phyloP scores from a whole-genome alignment of 2,113 vertebrate genomes.

The Indicator maculatus region DNA sequence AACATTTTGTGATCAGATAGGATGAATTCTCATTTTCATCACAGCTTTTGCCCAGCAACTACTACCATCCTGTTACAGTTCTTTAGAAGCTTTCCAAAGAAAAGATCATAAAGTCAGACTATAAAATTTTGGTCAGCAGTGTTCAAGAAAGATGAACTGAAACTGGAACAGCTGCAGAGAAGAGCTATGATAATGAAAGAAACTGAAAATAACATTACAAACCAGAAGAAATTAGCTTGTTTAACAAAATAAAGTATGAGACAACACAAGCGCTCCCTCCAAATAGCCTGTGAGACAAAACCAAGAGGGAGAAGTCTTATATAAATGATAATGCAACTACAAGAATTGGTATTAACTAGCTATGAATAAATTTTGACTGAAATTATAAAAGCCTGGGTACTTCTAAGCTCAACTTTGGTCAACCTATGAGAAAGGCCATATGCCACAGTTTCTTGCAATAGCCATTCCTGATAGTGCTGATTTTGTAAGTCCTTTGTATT shows the following conservation, averaged over 20 bases:
- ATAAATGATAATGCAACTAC: background rate
- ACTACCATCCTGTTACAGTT: background rate
- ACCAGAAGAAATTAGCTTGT: background rate
- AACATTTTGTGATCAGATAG: background rate
- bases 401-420: background rate
- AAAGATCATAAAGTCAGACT: background rate
- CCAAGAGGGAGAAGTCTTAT: background rate
- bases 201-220: background rate
- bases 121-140: background rate
- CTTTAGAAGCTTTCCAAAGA: background rate
- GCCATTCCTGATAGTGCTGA: rapidly evolving
- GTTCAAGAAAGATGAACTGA: background rate
- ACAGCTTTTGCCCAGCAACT: background rate
- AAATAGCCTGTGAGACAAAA: background rate
- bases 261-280: rapidly evolving
- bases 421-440: background rate
- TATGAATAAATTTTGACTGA: background rate
- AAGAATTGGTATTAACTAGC: background rate
- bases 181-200: background rate
- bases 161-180: background rate
- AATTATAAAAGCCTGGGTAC: background rate
- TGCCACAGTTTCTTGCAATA: background rate
- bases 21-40: background rate
- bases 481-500: background rate
- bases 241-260: background rate